Base-by-base conservation (phyloP, 92 coral and sea anemone species). In the Porites lobata region DNA sequence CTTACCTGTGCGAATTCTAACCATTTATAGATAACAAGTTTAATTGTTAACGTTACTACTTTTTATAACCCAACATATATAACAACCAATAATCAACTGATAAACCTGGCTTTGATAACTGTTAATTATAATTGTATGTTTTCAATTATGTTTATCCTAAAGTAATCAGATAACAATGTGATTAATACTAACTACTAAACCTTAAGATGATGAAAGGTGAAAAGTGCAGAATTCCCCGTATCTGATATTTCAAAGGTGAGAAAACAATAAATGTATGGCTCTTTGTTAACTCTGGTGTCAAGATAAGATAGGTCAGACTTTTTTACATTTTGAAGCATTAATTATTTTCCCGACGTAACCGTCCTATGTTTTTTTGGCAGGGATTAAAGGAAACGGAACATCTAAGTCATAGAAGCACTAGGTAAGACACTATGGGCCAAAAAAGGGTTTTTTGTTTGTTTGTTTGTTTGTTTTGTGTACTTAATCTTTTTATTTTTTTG, bases 221-320 rank as follows among this genome's bases (percentile, higher is more conserved):
- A 56, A 56, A 4, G 47, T 56, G 52, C 65, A 12, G 26, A 58
- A 24, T 21, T n/a, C 43, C 20, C 15, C 65, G 8, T 70, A 29
- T 12, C 10, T 26, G 65, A 57, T 67, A 66, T 14, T 56, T 9
- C 69, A 9, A 69, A 69, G 84, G 84, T 80, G 43, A 82, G 86
- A 15, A 19, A 75, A 15, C 20, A 4, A 18, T 9, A 67, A 6
- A 19, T 18, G 11, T 67, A 56, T 8, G 12, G 11, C 11, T 56
- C 13, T 14, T 10, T 56, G 61, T 9, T 56, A 56, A 9, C 61
- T 10, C 8, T 0, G 15, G 61, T 14, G 11, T 56, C 61, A 20
- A 67, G 21, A 67, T 19, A 3, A 18, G 0, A 10, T 67, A 19
- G n/a, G 11, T 26, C 72, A 2, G 15, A 4, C 1, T 50, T 11